A percentile compares a stretch with the other conserved stretches of the same genome.
These are phyloP conservation scores for Agrotis puta DNA, from an alignment of 2,888 invertebrate genomes.

Conservation along the genomic window DNA sequence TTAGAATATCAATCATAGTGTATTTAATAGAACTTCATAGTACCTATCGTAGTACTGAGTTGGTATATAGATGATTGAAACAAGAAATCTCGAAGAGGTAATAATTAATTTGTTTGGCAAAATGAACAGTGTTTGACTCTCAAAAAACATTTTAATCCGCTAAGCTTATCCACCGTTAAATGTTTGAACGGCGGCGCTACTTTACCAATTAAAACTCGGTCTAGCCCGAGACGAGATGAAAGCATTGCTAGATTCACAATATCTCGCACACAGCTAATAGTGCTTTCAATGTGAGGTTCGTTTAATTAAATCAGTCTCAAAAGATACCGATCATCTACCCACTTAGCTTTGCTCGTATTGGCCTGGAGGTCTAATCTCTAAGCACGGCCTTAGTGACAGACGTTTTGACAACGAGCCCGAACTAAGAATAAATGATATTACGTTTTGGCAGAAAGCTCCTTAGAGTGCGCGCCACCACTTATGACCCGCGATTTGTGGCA, in stretches of 20 bases:
- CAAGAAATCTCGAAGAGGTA: not conserved
- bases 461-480: too few species aligned
- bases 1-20: conserved; percentile 7
- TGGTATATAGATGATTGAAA: not conserved
- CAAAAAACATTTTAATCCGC: conserved; percentile 3
- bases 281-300: conserved; percentile 32
- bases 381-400: too few species aligned
- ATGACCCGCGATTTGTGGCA: too few species aligned
- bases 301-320: conserved; percentile 47
- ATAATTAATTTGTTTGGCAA: not conserved
- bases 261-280: conserved; percentile 18
- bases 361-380: not conserved
- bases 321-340: conserved; percentile 47
- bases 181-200: conserved; percentile 8
- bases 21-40: not conserved
- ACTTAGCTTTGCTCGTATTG: conserved; percentile 32
- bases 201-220: conserved; percentile 44
- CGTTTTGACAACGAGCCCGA: too few species aligned
- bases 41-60: too few species aligned
- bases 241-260: conserved; percentile 24
- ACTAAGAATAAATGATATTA: too few species aligned
- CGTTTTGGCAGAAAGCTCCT: too few species aligned
- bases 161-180: not conserved
- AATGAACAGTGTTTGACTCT: conserved; percentile 3
- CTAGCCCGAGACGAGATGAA: conserved; percentile 15